Conservation (phyloP, 2,888 invertebrate species). For the Aelia acuminata region DNA sequence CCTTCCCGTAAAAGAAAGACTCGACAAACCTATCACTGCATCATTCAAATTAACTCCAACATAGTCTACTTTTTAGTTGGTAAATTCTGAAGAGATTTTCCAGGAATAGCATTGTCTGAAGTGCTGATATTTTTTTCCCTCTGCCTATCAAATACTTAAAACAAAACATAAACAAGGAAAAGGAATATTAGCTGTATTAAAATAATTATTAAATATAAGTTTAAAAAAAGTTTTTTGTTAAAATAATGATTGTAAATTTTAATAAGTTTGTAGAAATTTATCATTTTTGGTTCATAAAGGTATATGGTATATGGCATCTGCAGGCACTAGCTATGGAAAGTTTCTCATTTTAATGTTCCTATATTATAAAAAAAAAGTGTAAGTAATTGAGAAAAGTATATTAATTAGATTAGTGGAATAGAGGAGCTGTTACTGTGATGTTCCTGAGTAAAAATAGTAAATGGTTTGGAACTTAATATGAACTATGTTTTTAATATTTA, state of each 20-base stretch:
- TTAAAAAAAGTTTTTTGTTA: not conserved
- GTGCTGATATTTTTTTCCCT: not conserved
- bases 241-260: not conserved
- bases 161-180: not conserved
- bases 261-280: not conserved
- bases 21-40: conserved; percentile 88
- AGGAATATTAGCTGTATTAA: not conserved
- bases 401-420: conserved; percentile 59
- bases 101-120: conserved; percentile 12
- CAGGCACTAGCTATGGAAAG: conserved; percentile 62
- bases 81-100: conserved; percentile 52
- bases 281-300: not conserved
- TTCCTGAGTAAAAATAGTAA: conserved; percentile 60
- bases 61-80: conserved; percentile 70
- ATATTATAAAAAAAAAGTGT: conserved; percentile 62
- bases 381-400: conserved; percentile 61
- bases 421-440: conserved; percentile 66
- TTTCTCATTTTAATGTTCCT: conserved; percentile 64
- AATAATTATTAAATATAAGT: not conserved
- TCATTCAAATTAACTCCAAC: conserved; percentile 95
- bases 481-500: conserved; percentile 55
- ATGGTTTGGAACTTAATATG: conserved; percentile 59
- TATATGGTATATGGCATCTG: not conserved
- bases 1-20: conserved; percentile 91
- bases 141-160: not conserved